Conservation (phyloP, 2,888 invertebrate genomes). For the Pterostichus niger region DNA sequence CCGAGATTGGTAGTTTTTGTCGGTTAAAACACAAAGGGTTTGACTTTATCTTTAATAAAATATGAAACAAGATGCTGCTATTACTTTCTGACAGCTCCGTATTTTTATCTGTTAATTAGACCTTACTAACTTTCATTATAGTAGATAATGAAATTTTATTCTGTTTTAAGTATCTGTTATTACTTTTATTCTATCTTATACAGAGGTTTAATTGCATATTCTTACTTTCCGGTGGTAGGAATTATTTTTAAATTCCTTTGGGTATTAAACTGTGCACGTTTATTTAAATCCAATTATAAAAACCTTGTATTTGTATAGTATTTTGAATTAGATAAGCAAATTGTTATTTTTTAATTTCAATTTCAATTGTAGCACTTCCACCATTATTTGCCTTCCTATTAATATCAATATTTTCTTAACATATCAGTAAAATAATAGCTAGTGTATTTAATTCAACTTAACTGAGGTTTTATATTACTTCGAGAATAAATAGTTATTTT, state of each 20-base stretch:
- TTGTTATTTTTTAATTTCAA: not conserved
- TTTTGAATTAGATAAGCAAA: not conserved
- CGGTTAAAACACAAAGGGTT: not conserved
- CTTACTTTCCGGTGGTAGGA: too few species aligned
- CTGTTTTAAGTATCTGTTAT: too few species aligned
- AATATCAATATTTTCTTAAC: not conserved
- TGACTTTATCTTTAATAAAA: conserved; percentile 2
- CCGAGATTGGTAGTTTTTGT: conserved; percentile 1
- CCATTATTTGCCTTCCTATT: not conserved
- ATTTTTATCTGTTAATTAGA: conserved; percentile 1
- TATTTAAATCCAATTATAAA: too few species aligned
- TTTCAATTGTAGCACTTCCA: conserved; percentile 4
- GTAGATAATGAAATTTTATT: too few species aligned
- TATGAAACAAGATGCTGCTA: not conserved
- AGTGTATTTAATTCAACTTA: too few species aligned
- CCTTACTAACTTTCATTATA: too few species aligned
- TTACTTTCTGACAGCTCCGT: not conserved
- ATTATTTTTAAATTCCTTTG: too few species aligned
- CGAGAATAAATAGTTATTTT: too few species aligned
- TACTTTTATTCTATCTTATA: too few species aligned
- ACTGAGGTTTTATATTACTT: too few species aligned
- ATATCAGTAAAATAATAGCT: too few species aligned
- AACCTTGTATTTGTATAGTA: not conserved
- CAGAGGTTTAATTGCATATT: too few species aligned
- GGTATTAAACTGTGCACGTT: not conserved